phyloP scores from a whole-genome alignment of 2,797 vertebrate genomes.

The Tenualosa ilisha region DNA sequence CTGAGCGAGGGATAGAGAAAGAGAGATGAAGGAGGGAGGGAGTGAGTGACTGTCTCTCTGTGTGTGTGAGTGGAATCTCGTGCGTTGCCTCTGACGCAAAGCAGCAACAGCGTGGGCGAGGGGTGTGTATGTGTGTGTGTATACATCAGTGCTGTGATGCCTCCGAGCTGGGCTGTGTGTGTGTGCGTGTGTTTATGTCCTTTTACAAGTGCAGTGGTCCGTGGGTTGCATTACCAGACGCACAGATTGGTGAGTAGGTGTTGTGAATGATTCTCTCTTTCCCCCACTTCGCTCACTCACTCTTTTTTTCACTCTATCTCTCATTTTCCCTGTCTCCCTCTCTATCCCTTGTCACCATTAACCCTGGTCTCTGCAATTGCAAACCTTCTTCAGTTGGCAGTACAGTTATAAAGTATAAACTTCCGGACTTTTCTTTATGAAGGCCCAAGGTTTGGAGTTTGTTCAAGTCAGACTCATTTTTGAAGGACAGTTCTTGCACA shows the following conservation, averaged over 20 bases:
- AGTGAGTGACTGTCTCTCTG: slow-evolving; percentile 35
- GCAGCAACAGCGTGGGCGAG: slow-evolving; percentile 70
- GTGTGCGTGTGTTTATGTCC: slow-evolving; percentile 57
- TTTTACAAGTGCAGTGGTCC: slow-evolving; percentile 58
- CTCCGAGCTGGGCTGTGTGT: slow-evolving; percentile 66
- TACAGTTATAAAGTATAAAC: background rate
- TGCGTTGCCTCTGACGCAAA: slow-evolving; percentile 76
- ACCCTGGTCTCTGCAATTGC: background rate
- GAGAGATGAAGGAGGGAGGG: background rate
- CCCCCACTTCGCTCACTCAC: slow-evolving; percentile 38
- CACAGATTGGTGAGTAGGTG: slow-evolving; percentile 73
- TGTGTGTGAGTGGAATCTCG: slow-evolving; percentile 63
- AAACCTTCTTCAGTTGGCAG: background rate
- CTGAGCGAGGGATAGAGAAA: background rate
- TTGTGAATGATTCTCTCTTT: slow-evolving; percentile 60
- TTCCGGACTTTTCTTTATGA: background rate
- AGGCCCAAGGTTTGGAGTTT: background rate
- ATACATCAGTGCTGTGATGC: slow-evolving; percentile 54
- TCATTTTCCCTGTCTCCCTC: slow-evolving; percentile 39
- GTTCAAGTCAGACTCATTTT: background rate
- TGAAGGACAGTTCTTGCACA: background rate
- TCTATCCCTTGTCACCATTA: background rate
- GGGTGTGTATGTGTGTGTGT: slow-evolving; percentile 64
- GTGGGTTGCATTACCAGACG: slow-evolving; percentile 60
- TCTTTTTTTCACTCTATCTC: slow-evolving; percentile 42